Conservation (phyloP, 2,113 vertebrate species). For the Pithys albifrons region DNA sequence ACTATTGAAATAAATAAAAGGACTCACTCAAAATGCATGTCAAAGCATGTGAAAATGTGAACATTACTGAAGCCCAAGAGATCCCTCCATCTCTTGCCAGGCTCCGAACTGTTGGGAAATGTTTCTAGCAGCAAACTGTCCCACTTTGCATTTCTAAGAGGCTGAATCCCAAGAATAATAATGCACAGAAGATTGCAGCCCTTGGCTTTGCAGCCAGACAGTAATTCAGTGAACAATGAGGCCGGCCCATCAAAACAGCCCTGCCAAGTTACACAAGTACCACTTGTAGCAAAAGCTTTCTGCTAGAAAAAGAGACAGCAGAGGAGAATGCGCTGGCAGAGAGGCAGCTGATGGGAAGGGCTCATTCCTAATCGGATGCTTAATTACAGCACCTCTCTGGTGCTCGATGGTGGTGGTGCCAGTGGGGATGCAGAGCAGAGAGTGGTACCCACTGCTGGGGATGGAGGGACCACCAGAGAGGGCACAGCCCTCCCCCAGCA, state of each 20-base stretch:
- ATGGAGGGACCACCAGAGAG: not conserved
- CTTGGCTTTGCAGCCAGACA: constrained; percentile 54
- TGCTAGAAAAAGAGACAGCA: constrained; percentile 16
- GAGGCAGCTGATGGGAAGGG: constrained; percentile 8
- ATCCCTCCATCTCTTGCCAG: constrained; percentile 54
- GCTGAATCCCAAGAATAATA: constrained; percentile 62
- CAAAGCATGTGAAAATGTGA: constrained; percentile 45
- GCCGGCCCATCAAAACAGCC: constrained; percentile 28
- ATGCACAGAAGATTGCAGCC: constrained; percentile 63
- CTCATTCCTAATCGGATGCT: not conserved
- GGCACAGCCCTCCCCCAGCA: not conserved
- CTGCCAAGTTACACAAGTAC: constrained; percentile 52
- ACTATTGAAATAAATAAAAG: constrained; percentile 56
- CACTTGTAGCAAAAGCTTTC: constrained; percentile 53
- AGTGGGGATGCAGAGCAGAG: not conserved
- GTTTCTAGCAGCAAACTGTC: constrained; percentile 50
- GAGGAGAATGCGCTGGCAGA: constrained; percentile 21
- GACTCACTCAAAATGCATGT: constrained; percentile 40
- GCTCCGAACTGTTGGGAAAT: constrained; percentile 20
- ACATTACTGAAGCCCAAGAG: constrained; percentile 51
- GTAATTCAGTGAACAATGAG: constrained; percentile 11
- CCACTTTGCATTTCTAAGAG: constrained; percentile 66
- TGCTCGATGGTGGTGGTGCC: accelerated
- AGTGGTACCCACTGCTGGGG: not conserved
- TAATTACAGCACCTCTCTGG: not conserved